Conservation (phyloP, 2,113 vertebrate species). For the Echinops telfairi region DNA sequence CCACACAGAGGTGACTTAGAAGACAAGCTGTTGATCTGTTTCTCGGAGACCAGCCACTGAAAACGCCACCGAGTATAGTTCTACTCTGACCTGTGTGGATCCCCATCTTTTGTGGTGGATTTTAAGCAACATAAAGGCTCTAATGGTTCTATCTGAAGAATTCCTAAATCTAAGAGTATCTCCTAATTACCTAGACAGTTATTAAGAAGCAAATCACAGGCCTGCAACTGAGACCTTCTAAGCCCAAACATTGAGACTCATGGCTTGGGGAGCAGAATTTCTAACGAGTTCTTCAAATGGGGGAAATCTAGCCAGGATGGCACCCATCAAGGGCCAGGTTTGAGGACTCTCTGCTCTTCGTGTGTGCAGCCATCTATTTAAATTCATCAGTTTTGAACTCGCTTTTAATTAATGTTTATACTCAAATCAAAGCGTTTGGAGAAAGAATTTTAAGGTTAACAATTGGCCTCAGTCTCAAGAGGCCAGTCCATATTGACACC, state of each 20-base stretch:
- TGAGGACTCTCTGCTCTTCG: not conserved
- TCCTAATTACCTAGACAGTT: not conserved
- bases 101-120: not conserved
- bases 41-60: no score
- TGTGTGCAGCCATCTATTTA: not conserved
- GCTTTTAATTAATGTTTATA: not conserved
- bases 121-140: conserved; percentile 4
- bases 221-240: not conserved
- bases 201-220: not conserved
- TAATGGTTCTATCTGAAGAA: not conserved
- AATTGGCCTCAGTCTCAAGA: not conserved
- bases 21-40: no score
- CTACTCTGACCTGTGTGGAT: not conserved
- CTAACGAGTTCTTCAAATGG: not conserved
- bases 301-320: no score
- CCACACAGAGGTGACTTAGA: no score
- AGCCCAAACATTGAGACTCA: not conserved
- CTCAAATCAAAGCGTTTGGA: not conserved
- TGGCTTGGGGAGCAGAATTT: not conserved
- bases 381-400: not conserved
- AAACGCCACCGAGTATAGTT: not conserved
- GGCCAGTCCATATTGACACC: no score
- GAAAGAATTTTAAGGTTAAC: not conserved
- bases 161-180: not conserved
- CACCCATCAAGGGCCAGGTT: not conserved